phyloP scores from a whole-genome alignment of 2,888 invertebrate genomes.

The Hyles lineata region DNA sequence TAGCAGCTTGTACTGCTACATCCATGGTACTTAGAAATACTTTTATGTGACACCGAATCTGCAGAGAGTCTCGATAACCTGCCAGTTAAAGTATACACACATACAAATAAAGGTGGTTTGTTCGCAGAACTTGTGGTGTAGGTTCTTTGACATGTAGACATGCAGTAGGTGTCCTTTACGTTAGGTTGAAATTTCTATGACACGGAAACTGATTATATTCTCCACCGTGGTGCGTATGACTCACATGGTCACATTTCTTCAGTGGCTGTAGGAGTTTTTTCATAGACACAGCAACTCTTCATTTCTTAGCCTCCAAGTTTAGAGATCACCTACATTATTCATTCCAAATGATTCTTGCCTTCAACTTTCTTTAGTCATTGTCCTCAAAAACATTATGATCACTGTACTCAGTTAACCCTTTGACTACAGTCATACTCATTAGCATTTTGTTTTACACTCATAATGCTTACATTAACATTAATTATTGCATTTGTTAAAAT shows the following conservation, averaged over 20 bases:
- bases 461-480: neutral
- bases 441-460: neutral
- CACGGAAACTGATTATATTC: conserved; percentile 11
- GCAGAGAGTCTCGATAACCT: conserved; percentile 35
- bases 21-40: conserved; percentile 57
- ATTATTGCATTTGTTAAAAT: neutral
- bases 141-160: conserved; percentile 21
- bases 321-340: conserved; percentile 15
- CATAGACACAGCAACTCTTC: conserved; percentile 4
- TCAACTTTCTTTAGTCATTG: conserved; percentile 8
- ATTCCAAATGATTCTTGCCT: conserved; percentile 21
- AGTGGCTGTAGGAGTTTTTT: neutral
- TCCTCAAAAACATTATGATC: conserved; percentile 7
- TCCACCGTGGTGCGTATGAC: neutral
- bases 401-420: neutral
- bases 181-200: conserved; percentile 13
- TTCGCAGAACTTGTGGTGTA: conserved; percentile 15
- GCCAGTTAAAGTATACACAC: conserved; percentile 43
- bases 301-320: conserved; percentile 13
- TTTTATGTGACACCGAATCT: conserved; percentile 36
- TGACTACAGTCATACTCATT: conserved; percentile 1
- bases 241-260: conserved; percentile 18
- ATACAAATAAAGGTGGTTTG: conserved; percentile 13
- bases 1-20: conserved; percentile 58
- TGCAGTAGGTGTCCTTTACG: conserved; percentile 20